Conservation (phyloP, 2,797 vertebrate genomes). For the Menidia menidia region DNA sequence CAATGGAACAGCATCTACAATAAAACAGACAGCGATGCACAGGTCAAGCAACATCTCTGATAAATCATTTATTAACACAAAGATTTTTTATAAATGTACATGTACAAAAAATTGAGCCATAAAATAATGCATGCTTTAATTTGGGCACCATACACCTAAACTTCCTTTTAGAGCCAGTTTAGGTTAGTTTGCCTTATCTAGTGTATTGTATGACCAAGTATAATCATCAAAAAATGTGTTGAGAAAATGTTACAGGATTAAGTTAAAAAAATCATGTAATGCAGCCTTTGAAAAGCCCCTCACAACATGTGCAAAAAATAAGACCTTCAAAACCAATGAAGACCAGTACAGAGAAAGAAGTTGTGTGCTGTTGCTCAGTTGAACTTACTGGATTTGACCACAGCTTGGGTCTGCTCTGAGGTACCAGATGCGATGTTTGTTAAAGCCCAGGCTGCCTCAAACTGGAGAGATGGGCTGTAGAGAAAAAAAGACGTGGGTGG, state of each 20-base stretch:
- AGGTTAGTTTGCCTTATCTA: too few species aligned
- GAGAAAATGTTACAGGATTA: background rate
- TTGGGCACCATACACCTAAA: too few species aligned
- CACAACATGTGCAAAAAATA: background rate
- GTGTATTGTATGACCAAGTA: too few species aligned
- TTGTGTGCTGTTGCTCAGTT: background rate
- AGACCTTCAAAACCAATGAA: too few species aligned
- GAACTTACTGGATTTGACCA: constrained; percentile 97
- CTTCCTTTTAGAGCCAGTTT: too few species aligned
- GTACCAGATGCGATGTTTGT: constrained; percentile 99
- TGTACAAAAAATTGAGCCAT: too few species aligned
- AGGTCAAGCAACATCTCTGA: constrained; percentile 1
- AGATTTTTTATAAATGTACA: too few species aligned
- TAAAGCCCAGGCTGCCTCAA: constrained; percentile 98
- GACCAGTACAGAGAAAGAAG: background rate
- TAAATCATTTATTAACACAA: too few species aligned
- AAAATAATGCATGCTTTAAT: too few species aligned
- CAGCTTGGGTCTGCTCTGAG: constrained; percentile 98
- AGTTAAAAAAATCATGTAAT: background rate
- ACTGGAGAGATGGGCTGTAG: constrained; percentile 95
- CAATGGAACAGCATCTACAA: constrained; percentile 94
- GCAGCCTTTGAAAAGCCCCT: background rate
- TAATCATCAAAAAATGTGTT: too few species aligned
- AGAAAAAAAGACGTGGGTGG: constrained; percentile 11
- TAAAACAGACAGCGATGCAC: background rate